Evolutionary conservation across 2,888 invertebrate species (phyloP).

Genomic region (Aspidiotus rigidus): DNA sequence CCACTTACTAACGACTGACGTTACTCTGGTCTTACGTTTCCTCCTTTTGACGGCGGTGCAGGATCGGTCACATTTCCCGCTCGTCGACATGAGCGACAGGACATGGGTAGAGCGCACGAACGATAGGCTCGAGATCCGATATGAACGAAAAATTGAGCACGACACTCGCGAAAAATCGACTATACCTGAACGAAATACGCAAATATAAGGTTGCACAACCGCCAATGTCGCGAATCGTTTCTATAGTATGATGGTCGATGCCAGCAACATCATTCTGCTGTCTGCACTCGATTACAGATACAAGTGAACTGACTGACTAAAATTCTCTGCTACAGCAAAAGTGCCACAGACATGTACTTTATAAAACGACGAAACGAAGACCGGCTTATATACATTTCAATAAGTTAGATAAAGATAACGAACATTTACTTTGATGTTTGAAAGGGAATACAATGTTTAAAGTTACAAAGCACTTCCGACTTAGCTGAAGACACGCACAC

Average conservation of each 20-base stretch:
- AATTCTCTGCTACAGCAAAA: conserved; percentile 21
- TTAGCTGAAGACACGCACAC: conserved; percentile 27
- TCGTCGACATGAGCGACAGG: conserved; percentile 5
- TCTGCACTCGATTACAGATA: conserved; percentile 29
- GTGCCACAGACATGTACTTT: conserved; percentile 27
- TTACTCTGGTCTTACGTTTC: not conserved
- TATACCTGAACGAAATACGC: not conserved
- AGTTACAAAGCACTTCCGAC: conserved; percentile 34
- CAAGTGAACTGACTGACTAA: conserved; percentile 27
- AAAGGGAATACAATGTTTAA: conserved; percentile 34
- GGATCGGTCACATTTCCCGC: not conserved
- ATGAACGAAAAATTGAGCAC: not conserved
- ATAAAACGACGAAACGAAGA: conserved; percentile 24
- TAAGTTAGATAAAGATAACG: conserved; percentile 34
- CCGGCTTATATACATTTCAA: conserved; percentile 31
- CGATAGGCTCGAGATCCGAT: not conserved
- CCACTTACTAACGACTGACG: not conserved
- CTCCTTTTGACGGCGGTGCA: not conserved
- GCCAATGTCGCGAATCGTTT: not conserved
- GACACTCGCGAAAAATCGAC: conserved; percentile 7
- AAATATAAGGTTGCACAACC: not conserved
- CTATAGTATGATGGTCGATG: no score
- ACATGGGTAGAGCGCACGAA: not conserved
- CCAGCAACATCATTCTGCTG: conserved; percentile 10
- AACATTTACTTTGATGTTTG: conserved; percentile 33